Conservation (phyloP, 2,113 vertebrate genomes). For the Ginglymostoma cirratum region DNA sequence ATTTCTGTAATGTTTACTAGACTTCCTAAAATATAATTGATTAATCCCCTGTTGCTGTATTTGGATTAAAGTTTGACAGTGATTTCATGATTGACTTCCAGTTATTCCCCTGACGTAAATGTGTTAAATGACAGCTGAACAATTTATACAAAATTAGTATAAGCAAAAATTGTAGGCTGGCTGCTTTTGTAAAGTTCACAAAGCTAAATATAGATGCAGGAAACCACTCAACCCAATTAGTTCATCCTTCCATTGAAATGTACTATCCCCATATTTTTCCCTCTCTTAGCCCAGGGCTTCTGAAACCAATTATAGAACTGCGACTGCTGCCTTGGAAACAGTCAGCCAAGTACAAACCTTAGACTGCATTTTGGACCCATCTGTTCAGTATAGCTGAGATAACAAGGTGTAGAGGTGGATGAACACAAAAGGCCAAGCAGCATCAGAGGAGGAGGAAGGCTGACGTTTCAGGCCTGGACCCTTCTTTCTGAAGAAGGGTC, state of each 20-base stretch:
- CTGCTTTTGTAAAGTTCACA: conserved; percentile 5
- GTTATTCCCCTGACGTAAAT: not conserved
- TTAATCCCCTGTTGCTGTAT: not conserved
- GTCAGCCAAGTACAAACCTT: not conserved
- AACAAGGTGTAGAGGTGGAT: no score
- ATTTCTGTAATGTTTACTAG: not conserved
- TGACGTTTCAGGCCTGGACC: no score
- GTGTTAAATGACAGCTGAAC: conserved; percentile 19
- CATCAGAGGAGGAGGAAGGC: no score
- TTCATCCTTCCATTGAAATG: not conserved
- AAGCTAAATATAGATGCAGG: not conserved
- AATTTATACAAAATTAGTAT: not conserved
- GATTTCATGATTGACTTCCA: not conserved
- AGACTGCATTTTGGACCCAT: not conserved
- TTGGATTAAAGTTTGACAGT: not conserved
- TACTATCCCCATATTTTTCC: not conserved
- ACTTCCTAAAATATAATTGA: not conserved
- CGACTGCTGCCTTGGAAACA: not conserved
- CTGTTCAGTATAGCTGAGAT: not conserved
- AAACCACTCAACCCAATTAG: not conserved
- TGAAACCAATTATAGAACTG: not conserved
- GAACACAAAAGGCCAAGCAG: no score
- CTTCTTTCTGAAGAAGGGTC: no score
- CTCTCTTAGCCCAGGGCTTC: not conserved
- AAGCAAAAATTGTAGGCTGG: not conserved